These are phyloP conservation scores for Siderastrea siderea DNA, from an alignment of 92 coral and sea anemone genomes.

Conservation along the genomic window DNA sequence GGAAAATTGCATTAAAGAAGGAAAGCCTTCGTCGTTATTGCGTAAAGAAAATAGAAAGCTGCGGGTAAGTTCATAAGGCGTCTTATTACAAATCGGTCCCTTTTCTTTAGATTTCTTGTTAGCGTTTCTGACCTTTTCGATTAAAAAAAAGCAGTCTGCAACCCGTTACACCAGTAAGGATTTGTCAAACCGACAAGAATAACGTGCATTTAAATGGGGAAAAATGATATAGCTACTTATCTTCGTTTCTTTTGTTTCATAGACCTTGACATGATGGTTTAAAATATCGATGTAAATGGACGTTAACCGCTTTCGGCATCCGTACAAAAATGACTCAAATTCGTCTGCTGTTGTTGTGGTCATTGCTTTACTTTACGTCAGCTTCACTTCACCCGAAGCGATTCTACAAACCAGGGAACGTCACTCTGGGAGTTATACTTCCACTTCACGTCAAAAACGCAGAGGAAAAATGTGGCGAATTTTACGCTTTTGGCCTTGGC, in stretches of 20 bases:
- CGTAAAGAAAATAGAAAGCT: neutral
- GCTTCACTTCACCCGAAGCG: conserved; percentile 32
- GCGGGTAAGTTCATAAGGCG: neutral
- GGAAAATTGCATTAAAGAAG: neutral
- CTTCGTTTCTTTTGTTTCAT: neutral
- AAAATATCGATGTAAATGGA: neutral
- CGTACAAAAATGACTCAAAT: conserved; percentile 7
- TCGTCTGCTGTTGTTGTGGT: neutral
- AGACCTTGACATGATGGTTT: neutral
- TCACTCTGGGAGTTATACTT: conserved; percentile 75
- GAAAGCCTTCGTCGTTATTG: neutral
- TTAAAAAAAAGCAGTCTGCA: neutral
- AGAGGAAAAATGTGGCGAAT: conserved; percentile 71
- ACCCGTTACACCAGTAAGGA: neutral
- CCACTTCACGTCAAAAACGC: conserved; percentile 76
- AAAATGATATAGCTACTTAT: neutral
- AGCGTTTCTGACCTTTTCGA: neutral
- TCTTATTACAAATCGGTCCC: neutral
- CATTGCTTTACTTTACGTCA: neutral
- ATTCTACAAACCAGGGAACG: conserved; percentile 71
- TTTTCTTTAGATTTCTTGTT: neutral
- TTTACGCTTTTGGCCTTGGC: conserved; percentile 84
- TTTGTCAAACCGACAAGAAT: neutral
- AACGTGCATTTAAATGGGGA: neutral
- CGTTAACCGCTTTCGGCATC: neutral